A percentile compares a stretch with the other conserved stretches of the same genome.
Evolutionary conservation across 1,140 invertebrate genomes (phyloP).

Genomic region (roundworm (Caenorhabditis elegans)): WBcel235 BX284602.5:6962001-6962500

Average conservation of each 20-base stretch:
- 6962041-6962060: not conserved
- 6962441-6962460: too few relatives aligned
- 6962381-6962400: not conserved
- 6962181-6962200: not conserved
- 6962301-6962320: conserved; percentile 2
- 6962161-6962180: too few relatives aligned
- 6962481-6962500: not conserved
- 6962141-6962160: not conserved
- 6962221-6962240: not conserved
- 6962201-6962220: not conserved
- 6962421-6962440: not conserved
- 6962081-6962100: too few relatives aligned
- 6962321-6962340: not conserved
- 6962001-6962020: not conserved
- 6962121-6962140: not conserved
- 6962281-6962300: too few relatives aligned
- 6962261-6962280: too few relatives aligned
- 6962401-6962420: not conserved
- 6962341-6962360: not conserved
- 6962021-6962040: not conserved
- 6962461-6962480: not conserved
- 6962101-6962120: not conserved
- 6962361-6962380: not conserved
- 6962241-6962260: too few relatives aligned
- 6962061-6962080: not conserved